phyloP scores from a whole-genome alignment of 2,797 vertebrate species.

The Myiotriccus ornatus region DNA sequence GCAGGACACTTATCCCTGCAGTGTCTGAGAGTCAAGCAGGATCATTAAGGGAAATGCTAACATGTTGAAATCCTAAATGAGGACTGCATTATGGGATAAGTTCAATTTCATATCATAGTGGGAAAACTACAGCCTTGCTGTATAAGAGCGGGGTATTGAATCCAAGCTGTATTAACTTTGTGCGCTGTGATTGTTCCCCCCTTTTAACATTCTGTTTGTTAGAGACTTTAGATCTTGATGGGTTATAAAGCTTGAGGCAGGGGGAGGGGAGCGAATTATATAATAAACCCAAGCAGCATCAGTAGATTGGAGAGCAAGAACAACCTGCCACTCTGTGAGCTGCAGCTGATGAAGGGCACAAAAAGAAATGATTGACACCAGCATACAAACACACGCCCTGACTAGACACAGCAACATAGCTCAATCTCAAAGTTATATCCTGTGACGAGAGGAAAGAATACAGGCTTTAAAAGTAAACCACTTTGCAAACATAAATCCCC shows the following conservation, averaged over 20 bases:
- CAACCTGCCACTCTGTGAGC: slow-evolving; percentile 25
- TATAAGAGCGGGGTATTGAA: background rate
- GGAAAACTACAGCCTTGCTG: slow-evolving; percentile 34
- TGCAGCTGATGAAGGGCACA: background rate
- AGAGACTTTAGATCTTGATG: slow-evolving; percentile 47
- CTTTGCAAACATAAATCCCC: slow-evolving; percentile 54
- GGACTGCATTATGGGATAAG: background rate
- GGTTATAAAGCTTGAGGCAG: slow-evolving; percentile 29
- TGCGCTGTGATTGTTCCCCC: background rate
- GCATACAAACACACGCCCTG: slow-evolving; percentile 45
- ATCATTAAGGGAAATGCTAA: slow-evolving; percentile 24
- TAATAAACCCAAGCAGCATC: slow-evolving; percentile 56
- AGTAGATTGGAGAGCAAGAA: slow-evolving; percentile 34
- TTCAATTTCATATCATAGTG: slow-evolving; percentile 23
- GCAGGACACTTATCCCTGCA: slow-evolving; percentile 40
- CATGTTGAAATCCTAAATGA: slow-evolving; percentile 25
- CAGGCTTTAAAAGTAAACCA: slow-evolving; percentile 61
- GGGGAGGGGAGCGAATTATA: background rate
- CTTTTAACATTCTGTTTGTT: slow-evolving; percentile 33
- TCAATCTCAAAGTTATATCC: slow-evolving; percentile 54
- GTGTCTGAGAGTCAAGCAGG: background rate
- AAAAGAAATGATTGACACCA: slow-evolving; percentile 60
- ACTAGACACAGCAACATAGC: slow-evolving; percentile 61
- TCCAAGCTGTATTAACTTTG: background rate
- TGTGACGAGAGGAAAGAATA: slow-evolving; percentile 58